These are phyloP conservation scores for Neoaliturus tenellus DNA, from an alignment of 2,888 invertebrate species.

Conservation along the genomic window DNA sequence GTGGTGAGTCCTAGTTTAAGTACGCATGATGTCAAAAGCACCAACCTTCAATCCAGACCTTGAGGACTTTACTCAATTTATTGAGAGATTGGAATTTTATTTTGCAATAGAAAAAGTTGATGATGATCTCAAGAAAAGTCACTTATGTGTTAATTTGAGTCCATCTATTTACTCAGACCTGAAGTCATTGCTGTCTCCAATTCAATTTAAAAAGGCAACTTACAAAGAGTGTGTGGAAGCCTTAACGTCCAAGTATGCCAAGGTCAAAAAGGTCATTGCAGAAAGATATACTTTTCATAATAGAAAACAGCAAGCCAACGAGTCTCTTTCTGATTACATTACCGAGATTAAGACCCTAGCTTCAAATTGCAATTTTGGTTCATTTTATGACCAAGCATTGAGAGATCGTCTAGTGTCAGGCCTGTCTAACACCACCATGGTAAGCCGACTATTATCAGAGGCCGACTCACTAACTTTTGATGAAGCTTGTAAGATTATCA, in stretches of 20 bases:
- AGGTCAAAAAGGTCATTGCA: neutral
- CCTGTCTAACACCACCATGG: neutral
- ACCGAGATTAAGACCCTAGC: neutral
- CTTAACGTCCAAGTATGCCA: neutral
- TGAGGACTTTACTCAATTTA: neutral
- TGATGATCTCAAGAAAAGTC: neutral
- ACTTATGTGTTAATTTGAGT: neutral
- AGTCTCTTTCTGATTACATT: neutral
- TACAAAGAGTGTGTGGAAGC: neutral
- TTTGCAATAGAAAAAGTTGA: neutral
- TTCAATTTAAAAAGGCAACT: neutral
- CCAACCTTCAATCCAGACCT: neutral
- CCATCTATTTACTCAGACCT: neutral
- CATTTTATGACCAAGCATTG: neutral
- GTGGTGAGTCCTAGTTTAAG: too few species aligned
- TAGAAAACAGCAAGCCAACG: neutral
- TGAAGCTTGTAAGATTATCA: neutral
- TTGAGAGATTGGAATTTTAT: neutral
- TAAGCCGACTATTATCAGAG: neutral
- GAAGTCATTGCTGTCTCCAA: neutral
- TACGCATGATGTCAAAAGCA: too few species aligned
- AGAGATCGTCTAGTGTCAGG: neutral
- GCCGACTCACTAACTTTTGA: neutral
- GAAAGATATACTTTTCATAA: neutral
- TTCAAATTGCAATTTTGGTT: neutral